Conservation (phyloP, 2,797 vertebrate species). For the Gastrophryne carolinensis region DNA sequence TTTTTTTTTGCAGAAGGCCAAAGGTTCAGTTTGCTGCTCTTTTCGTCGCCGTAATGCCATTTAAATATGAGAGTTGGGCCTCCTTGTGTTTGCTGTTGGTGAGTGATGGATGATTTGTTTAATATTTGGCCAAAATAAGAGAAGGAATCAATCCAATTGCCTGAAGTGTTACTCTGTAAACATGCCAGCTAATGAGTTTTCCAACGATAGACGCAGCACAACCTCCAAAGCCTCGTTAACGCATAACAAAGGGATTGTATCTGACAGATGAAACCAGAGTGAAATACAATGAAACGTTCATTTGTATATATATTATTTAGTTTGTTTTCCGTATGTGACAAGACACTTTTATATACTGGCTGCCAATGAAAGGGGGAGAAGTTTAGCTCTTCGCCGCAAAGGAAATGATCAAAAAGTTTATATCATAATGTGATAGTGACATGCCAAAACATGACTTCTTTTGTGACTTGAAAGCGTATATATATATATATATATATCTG, state of each 20-base stretch:
- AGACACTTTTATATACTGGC: not conserved
- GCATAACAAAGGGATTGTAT: slow-evolving; percentile 24
- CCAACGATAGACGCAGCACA: slow-evolving; percentile 39
- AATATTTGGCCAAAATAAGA: slow-evolving; percentile 45
- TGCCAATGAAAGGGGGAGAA: not conserved
- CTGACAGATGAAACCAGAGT: slow-evolving; percentile 9
- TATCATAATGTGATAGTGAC: too few species aligned
- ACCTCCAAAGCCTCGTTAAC: slow-evolving; percentile 20
- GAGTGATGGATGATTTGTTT: slow-evolving; percentile 53
- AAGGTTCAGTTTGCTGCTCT: too few species aligned
- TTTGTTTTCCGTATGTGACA: not conserved
- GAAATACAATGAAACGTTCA: not conserved
- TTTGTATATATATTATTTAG: not conserved
- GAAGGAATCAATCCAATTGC: slow-evolving; percentile 50
- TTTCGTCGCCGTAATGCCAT: too few species aligned
- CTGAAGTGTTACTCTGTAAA: slow-evolving; percentile 44
- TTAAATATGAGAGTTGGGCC: not conserved
- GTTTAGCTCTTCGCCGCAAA: too few species aligned
- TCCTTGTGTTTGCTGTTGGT: slow-evolving; percentile 42
- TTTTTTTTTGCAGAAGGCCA: too few species aligned
- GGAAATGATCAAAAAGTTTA: too few species aligned
- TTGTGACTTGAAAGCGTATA: too few species aligned
- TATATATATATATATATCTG: too few species aligned
- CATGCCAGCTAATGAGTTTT: slow-evolving; percentile 50
- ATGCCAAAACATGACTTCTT: too few species aligned